phyloP scores from a whole-genome alignment of 2,113 vertebrate genomes.

The Dunckerocampus dactyliophorus region DNA sequence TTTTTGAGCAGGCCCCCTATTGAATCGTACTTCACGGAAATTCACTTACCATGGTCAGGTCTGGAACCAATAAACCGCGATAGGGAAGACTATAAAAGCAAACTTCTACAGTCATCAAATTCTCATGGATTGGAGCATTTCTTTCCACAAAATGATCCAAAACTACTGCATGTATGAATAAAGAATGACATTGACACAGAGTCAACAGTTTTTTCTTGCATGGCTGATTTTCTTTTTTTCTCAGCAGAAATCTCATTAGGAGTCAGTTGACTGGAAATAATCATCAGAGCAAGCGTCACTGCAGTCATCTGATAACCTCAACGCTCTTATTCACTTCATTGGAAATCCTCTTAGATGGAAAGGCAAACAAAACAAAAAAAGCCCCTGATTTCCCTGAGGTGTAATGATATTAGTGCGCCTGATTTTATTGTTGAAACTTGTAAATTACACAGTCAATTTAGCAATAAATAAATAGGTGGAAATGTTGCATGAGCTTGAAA shows the following conservation, averaged over 20 bases:
- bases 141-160: no score
- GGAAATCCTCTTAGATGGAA: conserved; percentile 47
- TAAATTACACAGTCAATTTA: background rate
- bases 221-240: conserved; percentile 80
- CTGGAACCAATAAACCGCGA: no score
- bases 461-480: background rate
- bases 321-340: conserved; percentile 45
- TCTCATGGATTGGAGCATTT: no score
- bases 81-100: no score
- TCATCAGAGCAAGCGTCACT: conserved; percentile 45
- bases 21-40: no score
- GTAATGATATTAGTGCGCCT: conserved; percentile 38
- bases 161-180: no score
- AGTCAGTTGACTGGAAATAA: conserved; percentile 75
- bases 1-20: no score
- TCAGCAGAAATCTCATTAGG: conserved; percentile 79
- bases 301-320: conserved; percentile 64
- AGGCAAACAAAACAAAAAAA: conserved; percentile 35
- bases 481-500: background rate
- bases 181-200: conserved; percentile 43
- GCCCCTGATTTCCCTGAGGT: conserved; percentile 53
- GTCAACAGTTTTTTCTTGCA: conserved; percentile 63
- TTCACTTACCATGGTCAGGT: no score
- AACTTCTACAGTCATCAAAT: no score
- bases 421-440: conserved; percentile 27